phyloP scores from a whole-genome alignment of 2,113 vertebrate species.

The Vimba vimba region DNA sequence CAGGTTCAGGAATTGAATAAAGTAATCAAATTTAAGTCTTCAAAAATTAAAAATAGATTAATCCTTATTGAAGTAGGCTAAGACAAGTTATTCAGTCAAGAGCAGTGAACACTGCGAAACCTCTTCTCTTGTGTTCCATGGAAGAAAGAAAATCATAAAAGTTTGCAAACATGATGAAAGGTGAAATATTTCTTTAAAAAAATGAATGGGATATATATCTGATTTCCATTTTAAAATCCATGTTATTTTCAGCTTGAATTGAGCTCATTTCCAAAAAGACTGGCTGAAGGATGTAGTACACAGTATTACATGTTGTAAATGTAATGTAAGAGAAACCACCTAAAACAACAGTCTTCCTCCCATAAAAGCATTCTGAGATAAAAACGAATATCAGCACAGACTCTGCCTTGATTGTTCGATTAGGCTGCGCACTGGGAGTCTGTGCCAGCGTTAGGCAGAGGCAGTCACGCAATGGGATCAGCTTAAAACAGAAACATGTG shows the following conservation, averaged over 20 bases:
- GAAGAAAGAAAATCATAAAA: neutral
- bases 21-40: too few relatives aligned
- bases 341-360: conserved; percentile 62
- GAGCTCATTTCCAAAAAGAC: neutral
- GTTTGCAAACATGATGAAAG: neutral
- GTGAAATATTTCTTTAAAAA: neutral
- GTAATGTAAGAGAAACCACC: conserved; percentile 50
- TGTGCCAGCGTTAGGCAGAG: conserved; percentile 67
- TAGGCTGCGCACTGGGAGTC: conserved; percentile 48
- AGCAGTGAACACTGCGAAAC: neutral
- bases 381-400: conserved; percentile 68
- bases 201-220: neutral
- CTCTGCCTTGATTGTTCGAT: conserved; percentile 66
- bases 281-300: neutral
- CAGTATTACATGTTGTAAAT: neutral
- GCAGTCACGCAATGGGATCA: conserved; percentile 66
- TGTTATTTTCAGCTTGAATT: neutral
- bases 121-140: neutral
- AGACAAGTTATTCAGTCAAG: too few relatives aligned
- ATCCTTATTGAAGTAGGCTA: too few relatives aligned
- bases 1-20: too few relatives aligned
- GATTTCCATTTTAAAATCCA: neutral
- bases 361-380: conserved; percentile 66
- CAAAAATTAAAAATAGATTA: too few relatives aligned
- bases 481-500: conserved; percentile 76